These are phyloP conservation scores for Xenopus borealis DNA, from an alignment of 2,113 vertebrate species.

Conservation along the genomic window DNA sequence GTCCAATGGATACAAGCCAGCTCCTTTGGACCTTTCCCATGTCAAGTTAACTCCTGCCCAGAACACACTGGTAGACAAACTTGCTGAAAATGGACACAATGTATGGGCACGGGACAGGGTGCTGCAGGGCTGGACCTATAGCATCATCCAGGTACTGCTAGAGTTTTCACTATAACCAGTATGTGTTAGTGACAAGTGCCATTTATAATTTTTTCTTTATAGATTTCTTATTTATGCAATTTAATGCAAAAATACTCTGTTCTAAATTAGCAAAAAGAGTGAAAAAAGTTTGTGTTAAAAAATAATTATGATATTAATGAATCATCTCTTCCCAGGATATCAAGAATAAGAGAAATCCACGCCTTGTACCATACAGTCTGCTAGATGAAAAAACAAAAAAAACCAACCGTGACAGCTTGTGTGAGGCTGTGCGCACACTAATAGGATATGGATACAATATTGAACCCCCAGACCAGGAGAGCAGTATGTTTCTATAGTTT, in stretches of 20 bases:
- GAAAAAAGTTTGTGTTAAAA: too few species aligned
- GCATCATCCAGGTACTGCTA: conserved; percentile 76
- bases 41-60: conserved; percentile 88
- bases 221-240: too few species aligned
- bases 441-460: conserved; percentile 93
- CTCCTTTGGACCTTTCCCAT: conserved; percentile 82
- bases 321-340: conserved; percentile 69
- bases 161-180: not conserved
- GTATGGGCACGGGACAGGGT: conserved; percentile 90
- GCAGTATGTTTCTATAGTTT: conserved; percentile 62
- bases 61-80: conserved; percentile 84
- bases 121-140: conserved; percentile 91
- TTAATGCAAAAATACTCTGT: too few species aligned
- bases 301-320: too few species aligned
- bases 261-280: too few species aligned
- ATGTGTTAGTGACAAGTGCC: too few species aligned
- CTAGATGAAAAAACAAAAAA: conserved; percentile 90
- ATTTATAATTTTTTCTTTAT: too few species aligned
- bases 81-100: conserved; percentile 90
- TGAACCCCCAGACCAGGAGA: conserved; percentile 88
- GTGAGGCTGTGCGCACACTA: conserved; percentile 87
- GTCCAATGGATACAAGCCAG: conserved; percentile 85
- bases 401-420: conserved; percentile 88
- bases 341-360: conserved; percentile 85
- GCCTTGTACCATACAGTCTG: conserved; percentile 86